A percentile compares a stretch with the other conserved stretches of the same genome.
Conservation (phyloP, 1,140 invertebrate genomes). For the Adoxophyes honmai region DNA sequence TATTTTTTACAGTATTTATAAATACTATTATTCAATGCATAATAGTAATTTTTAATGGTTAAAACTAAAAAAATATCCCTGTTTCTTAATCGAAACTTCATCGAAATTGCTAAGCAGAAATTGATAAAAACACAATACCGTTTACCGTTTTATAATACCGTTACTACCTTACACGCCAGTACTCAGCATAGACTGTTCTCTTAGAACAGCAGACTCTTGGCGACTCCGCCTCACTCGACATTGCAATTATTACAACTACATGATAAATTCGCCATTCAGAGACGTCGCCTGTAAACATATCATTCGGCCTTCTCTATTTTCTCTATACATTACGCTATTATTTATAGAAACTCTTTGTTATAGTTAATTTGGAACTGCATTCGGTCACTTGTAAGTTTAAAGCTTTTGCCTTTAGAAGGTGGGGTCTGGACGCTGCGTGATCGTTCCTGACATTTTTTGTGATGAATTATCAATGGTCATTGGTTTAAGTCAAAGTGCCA, state of each 20-base stretch:
- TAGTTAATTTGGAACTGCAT: background rate
- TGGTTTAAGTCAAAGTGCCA: no score
- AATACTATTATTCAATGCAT: no score
- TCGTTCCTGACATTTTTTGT: no score
- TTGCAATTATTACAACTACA: slow-evolving; percentile 57
- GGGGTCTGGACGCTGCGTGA: background rate
- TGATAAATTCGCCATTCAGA: slow-evolving; percentile 65
- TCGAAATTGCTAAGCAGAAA: no score
- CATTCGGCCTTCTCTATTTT: slow-evolving; percentile 69
- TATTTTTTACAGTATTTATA: no score
- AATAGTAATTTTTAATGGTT: no score
- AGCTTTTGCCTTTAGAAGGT: slow-evolving; percentile 9
- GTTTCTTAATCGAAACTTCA: no score
- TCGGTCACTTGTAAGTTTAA: slow-evolving; percentile 1
- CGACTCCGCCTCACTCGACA: slow-evolving; percentile 19
- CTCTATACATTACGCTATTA: slow-evolving; percentile 21
- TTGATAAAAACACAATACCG: no score
- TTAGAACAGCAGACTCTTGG: background rate
- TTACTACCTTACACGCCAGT: no score
- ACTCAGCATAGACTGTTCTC: no score
- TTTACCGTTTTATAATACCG: no score
- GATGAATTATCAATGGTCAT: background rate
- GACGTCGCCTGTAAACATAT: slow-evolving; percentile 74
- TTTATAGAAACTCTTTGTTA: slow-evolving; percentile 11
- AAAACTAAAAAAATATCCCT: no score